Conservation (phyloP, 2,888 invertebrate genomes). For the Campaea margaritaria region DNA sequence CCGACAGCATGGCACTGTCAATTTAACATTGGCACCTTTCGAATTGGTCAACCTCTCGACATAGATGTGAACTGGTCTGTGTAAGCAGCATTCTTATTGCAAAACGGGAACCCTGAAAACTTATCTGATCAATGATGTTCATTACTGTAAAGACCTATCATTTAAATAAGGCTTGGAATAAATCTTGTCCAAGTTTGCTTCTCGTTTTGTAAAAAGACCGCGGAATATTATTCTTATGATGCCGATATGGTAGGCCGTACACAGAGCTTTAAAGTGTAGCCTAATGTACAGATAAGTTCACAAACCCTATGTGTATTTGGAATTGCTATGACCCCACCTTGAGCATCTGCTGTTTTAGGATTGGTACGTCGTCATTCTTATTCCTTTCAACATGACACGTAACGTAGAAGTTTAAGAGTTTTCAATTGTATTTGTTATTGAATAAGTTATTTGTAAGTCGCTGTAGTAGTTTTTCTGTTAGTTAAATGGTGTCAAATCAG, state of each 20-base stretch:
- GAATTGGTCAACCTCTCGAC: conserved; percentile 34
- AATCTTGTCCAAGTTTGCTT: conserved; percentile 8
- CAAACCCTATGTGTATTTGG: conserved; percentile 52
- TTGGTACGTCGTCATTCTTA: conserved; percentile 28
- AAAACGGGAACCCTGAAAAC: conserved; percentile 7
- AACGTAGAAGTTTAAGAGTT: conserved; percentile 1
- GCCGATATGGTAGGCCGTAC: conserved; percentile 43
- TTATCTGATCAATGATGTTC: background rate
- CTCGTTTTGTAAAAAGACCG: conserved; percentile 23
- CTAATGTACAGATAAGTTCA: conserved; percentile 62
- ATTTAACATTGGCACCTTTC: conserved; percentile 34
- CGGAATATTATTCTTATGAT: conserved; percentile 43
- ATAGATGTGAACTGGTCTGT: conserved; percentile 62
- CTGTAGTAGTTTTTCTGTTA: background rate
- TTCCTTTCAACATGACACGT: conserved; percentile 12
- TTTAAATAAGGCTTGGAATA: background rate
- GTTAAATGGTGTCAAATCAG: conserved; percentile 9
- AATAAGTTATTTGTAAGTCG: conserved; percentile 14
- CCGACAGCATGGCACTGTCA: conserved; percentile 13
- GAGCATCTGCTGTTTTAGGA: conserved; percentile 55
- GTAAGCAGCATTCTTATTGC: conserved; percentile 32
- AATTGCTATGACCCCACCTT: conserved; percentile 66
- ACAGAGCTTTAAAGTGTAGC: conserved; percentile 53
- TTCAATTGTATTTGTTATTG: conserved; percentile 6
- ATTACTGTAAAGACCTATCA: too few relatives aligned